These are phyloP conservation scores for Diplosoma virens DNA, from an alignment of 23 tunicate genomes.

Conservation along the genomic window DNA sequence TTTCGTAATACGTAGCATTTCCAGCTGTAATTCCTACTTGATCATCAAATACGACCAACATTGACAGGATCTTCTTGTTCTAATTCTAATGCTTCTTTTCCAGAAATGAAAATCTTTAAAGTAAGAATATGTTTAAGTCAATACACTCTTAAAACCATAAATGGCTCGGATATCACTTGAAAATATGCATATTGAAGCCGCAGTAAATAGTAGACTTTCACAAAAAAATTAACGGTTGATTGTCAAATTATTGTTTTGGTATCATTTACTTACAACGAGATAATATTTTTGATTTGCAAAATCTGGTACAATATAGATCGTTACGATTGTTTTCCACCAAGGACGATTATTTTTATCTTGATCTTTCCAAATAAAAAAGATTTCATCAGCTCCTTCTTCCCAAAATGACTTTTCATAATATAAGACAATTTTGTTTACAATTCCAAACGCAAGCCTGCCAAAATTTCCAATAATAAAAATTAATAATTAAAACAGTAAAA, in stretches of 20 bases:
- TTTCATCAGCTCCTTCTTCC: not conserved
- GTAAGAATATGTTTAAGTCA: not conserved
- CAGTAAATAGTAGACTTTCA: no score
- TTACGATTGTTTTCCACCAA: not conserved
- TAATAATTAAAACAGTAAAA: no score
- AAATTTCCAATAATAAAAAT: no score
- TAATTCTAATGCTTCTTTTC: slow-evolving; percentile 1
- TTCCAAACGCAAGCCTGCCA: slow-evolving; percentile 34
- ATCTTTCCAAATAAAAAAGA: not conserved
- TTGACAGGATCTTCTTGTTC: not conserved
- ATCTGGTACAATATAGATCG: not conserved
- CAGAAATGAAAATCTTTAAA: not conserved
- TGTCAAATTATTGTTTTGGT: not conserved
- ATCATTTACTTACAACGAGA: not conserved
- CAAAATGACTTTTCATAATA: slow-evolving; percentile 45
- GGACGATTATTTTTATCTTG: not conserved
- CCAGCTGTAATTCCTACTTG: no score
- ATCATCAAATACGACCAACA: not conserved
- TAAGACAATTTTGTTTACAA: slow-evolving; percentile 33
- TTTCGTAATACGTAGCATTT: no score
- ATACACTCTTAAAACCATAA: no score
- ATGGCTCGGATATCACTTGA: no score
- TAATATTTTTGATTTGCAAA: not conserved
- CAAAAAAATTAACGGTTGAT: not conserved
- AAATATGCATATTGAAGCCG: no score